Evolutionary conservation across 1,140 invertebrate genomes (phyloP).

Genomic region (Drepana arcuata): DNA sequence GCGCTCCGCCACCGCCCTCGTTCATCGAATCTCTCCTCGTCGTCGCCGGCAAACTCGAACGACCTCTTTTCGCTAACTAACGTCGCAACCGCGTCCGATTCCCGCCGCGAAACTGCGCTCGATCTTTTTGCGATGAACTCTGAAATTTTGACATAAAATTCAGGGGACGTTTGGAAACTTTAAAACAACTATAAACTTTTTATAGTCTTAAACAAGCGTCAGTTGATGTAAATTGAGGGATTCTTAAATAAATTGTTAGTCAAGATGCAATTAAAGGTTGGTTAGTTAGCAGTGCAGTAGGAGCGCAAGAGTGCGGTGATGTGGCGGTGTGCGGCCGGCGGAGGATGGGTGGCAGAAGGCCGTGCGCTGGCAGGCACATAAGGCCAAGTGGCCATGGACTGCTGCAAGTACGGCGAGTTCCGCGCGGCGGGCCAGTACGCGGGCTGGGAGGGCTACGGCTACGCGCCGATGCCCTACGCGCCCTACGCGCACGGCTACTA

Average conservation of each 20-base stretch:
- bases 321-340: slow-evolving; percentile 28
- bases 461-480: slow-evolving; percentile 49
- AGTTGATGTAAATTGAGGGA: slow-evolving; percentile 3
- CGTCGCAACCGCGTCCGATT: slow-evolving; percentile 58
- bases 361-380: slow-evolving; percentile 50
- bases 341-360: too few species aligned
- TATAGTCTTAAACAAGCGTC: neutral
- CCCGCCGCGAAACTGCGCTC: slow-evolving; percentile 58
- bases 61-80: slow-evolving; percentile 65
- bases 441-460: slow-evolving; percentile 42
- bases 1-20: slow-evolving; percentile 29
- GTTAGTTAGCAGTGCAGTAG: slow-evolving; percentile 11
- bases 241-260: too few species aligned
- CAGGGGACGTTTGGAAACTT: slow-evolving; percentile 11
- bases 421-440: slow-evolving; percentile 41
- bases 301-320: slow-evolving; percentile 30
- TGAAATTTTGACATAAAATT: too few species aligned
- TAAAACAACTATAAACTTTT: slow-evolving; percentile 6
- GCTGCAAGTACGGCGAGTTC: slow-evolving; percentile 61
- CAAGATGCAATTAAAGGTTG: too few species aligned
- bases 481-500: slow-evolving; percentile 49
- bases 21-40: slow-evolving; percentile 35
- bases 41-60: slow-evolving; percentile 66
- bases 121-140: slow-evolving; percentile 28
- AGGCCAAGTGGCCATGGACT: slow-evolving; percentile 44